Base-by-base conservation (phyloP, 2,888 invertebrate species). In the Heliconius cydno region DNA sequence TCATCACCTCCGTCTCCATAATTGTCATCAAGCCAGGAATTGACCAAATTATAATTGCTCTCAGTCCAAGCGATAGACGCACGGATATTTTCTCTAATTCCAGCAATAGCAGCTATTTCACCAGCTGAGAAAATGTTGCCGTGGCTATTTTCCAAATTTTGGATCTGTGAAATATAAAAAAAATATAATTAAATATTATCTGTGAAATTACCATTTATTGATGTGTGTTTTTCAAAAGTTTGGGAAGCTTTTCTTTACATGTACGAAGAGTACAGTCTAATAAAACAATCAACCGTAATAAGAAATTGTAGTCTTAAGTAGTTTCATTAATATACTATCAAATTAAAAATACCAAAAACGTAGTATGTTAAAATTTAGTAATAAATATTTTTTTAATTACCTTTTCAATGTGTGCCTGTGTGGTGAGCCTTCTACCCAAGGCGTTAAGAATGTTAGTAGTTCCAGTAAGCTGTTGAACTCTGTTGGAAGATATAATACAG, bases 401-500 rank as follows among this genome's bases (percentile, higher is more conserved):
- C 89, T 89, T 92, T 5, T 82, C 79, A 0, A 86, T 84, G 70
- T 95, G 94, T 4, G 82, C 87, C 15, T 82, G 78, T 7, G 91
- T 90, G 9, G 91, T 93, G 4, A 95, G 86, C 83, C 92, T 89
- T 78, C 90, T 88, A 3, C 92, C 85, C 7, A 95, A 89, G 0
- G 94, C 91, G 76, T 92, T 94, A 28, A 95, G 86, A 25, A 95
- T 95, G 82, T 93, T 95, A 0, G 93, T 92, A 1, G 94, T 95
- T 30, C 95, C 95, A 25, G 92, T 91, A 52, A 95, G 84, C 1
- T 92, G 92, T 90, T 94, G 94, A 3, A 95, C 94, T 80, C 95
- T 95, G 90, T 71, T 81, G 85, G 78, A 73, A 72, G 82, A 79
- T 46, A 15, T 9, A 79, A 57, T 28, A 41, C 1, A 41, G 52